phyloP scores from a whole-genome alignment of 1,140 invertebrate species.

The Heliconius congener region DNA sequence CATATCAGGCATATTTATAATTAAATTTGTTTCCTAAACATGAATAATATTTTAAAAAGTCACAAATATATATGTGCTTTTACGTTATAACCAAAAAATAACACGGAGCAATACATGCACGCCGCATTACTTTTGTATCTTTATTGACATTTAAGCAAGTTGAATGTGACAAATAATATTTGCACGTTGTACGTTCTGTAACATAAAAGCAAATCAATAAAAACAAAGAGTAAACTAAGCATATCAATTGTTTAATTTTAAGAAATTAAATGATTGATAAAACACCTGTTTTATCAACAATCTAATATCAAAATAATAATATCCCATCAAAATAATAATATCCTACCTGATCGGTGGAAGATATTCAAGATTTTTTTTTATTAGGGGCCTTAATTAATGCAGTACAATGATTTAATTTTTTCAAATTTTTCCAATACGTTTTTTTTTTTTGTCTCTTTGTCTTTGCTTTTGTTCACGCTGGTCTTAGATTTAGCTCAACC shows the following conservation, averaged over 20 bases:
- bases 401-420: too few species aligned
- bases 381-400: too few species aligned
- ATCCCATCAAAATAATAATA: too few species aligned
- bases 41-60: neutral
- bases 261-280: neutral
- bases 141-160: neutral
- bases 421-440: too few species aligned
- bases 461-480: too few species aligned
- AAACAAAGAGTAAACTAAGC: too few species aligned
- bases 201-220: neutral
- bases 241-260: too few species aligned
- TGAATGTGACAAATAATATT: neutral
- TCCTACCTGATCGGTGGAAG: too few species aligned
- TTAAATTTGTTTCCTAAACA: neutral
- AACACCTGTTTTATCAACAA: neutral
- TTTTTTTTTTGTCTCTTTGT: too few species aligned
- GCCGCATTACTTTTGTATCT: neutral
- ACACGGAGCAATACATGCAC: constrained; percentile 14
- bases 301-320: too few species aligned
- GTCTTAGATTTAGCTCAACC: too few species aligned
- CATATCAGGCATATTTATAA: constrained; percentile 83
- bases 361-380: too few species aligned
- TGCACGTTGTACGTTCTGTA: neutral
- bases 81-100: constrained; percentile 23
- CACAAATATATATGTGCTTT: constrained; percentile 8